Conservation (phyloP, 2,888 invertebrate genomes). For the Drosophila demipolita region DNA sequence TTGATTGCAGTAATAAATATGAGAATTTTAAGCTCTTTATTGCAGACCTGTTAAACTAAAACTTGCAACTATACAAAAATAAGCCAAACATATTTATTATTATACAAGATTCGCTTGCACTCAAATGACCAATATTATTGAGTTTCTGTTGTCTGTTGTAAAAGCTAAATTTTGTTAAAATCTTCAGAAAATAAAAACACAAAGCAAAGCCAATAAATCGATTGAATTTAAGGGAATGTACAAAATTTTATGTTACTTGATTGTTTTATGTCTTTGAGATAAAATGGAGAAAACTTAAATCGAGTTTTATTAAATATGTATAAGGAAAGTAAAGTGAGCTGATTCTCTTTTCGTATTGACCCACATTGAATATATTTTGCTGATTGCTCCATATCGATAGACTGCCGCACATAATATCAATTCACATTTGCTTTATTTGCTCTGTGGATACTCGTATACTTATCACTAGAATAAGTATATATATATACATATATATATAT, state of each 20-base stretch:
- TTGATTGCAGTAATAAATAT: not conserved
- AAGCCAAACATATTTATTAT: not conserved
- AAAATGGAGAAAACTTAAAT: not conserved
- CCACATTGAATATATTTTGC: not conserved
- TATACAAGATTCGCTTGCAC: not conserved
- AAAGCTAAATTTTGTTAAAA: not conserved
- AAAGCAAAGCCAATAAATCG: not conserved
- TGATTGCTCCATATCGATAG: not conserved
- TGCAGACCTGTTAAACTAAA: not conserved
- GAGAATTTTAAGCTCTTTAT: not conserved
- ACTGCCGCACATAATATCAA: slow-evolving; percentile 12
- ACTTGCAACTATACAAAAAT: not conserved
- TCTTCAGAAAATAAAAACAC: not conserved
- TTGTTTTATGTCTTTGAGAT: not conserved
- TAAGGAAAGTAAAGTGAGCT: not conserved
- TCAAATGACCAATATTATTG: not conserved
- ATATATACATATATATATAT: not conserved
- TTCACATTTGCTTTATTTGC: not conserved
- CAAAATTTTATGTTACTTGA: not conserved
- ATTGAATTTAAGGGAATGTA: not conserved
- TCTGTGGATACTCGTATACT: not conserved
- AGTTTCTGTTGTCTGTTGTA: not conserved
- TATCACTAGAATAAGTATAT: slow-evolving; percentile 6
- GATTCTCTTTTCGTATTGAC: not conserved
- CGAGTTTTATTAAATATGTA: not conserved